Evolutionary conservation across 2,888 invertebrate genomes (phyloP), one percentile per base, ranked within the genome.

Genomic region (Danaus chrysippus): DNA sequence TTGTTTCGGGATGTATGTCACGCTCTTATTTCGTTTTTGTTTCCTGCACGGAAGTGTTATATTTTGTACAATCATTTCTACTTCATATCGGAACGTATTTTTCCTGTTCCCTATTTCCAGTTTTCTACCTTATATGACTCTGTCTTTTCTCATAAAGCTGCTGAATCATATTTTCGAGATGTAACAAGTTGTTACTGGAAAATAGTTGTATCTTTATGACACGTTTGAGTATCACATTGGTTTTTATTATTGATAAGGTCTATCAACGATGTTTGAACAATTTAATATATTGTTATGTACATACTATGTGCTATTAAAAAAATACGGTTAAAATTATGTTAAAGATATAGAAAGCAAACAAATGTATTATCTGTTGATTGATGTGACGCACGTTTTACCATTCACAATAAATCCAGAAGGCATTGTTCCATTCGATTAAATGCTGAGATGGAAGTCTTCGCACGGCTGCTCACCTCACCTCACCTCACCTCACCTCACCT

Each of bases 31-130:
- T 11, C 49, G 49, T 11, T 49, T 15, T 17, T 49, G 49, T 17
- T 49, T 10, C 17, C 49, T 17, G 15, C 8, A 17, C 49, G 49
- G 49, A 49, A 49, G 10, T 49, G 10, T 17, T 49, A 17, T 49
- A 49, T 49, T 49, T 49, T 17, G 49, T n/a, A 0, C 10, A 49
- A n/a, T 46, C 46, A 49, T 49, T 49, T 49, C 17, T 15, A 49
- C 15, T 49, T 49, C 49, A 49, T 49, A 49, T 49, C 17, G 49
- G 3, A 49, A 49, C 49, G 49, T 49, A 49, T 49, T 49, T 46
- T 49, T 11, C 10, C 9, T 10, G 17, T 49, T 17, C 17, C 10
- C 2, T 3, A 34, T 34, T 34, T 34, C 6, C 23, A 34, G 23
- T 34, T 34, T 34, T 34, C 23, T 34, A 5, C 6, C 8, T 8